A percentile compares a stretch with the other conserved stretches of the same genome.
phyloP scores from a whole-genome alignment of 2,113 vertebrate species.

The Phylloscopus trochiloides region DNA sequence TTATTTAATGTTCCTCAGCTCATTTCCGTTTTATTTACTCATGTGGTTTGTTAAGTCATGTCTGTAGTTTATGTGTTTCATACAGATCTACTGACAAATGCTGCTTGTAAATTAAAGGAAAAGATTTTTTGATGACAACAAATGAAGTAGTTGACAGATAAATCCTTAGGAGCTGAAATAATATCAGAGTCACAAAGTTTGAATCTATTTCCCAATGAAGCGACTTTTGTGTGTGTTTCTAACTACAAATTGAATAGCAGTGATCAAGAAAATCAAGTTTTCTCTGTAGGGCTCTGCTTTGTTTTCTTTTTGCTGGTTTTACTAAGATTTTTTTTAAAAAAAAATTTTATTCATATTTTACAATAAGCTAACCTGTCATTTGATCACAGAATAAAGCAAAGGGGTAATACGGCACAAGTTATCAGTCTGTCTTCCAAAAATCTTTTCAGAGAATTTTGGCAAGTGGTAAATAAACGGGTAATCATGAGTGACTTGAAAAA shows the following conservation, averaged over 20 bases:
- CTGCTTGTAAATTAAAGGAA: not conserved
- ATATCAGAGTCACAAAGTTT: not conserved
- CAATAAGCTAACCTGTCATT: not conserved
- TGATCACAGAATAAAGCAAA: not conserved
- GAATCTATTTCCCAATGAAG: not conserved
- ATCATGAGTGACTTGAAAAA: not conserved
- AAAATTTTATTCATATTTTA: not conserved
- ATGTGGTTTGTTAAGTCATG: not conserved
- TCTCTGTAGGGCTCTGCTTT: not conserved
- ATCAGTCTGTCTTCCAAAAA: not conserved
- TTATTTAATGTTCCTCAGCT: not conserved
- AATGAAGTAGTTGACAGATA: not conserved
- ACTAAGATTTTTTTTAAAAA: fast-evolving
- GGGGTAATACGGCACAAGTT: not conserved
- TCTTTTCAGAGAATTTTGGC: not conserved
- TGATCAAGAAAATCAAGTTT: not conserved
- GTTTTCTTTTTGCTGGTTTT: not conserved
- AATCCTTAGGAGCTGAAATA: not conserved
- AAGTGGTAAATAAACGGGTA: not conserved
- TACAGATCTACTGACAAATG: not conserved
- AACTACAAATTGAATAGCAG: not conserved
- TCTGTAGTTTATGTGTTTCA: not conserved
- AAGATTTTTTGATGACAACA: not conserved
- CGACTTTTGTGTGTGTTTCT: not conserved
- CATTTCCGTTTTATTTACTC: not conserved